These are phyloP conservation scores for Vanacampus margaritifer DNA, from an alignment of 2,113 vertebrate genomes.

Conservation along the genomic window DNA sequence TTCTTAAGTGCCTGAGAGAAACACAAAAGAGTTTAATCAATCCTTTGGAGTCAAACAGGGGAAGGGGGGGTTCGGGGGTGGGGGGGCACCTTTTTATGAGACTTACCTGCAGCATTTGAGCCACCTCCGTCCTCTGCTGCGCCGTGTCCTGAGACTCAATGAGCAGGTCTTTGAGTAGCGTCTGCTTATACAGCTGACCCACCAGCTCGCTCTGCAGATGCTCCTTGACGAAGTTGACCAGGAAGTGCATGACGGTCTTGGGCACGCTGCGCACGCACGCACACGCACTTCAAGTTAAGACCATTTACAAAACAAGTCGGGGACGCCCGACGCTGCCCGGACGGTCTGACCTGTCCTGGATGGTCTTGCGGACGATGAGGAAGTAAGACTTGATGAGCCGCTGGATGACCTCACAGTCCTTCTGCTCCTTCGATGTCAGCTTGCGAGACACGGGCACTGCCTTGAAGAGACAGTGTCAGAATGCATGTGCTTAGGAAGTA, in stretches of 20 bases:
- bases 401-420: constrained; percentile 82
- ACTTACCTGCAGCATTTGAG: constrained; percentile 78
- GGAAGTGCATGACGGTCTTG: constrained; percentile 83
- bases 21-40: constrained; percentile 10
- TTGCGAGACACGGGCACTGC: constrained; percentile 70
- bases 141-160: constrained; percentile 81
- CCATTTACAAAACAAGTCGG: neutral
- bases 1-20: constrained; percentile 73
- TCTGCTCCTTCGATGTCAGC: constrained; percentile 74
- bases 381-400: constrained; percentile 81
- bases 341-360: constrained; percentile 77
- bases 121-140: constrained; percentile 76
- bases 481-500: too few relatives aligned
- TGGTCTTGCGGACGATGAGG: constrained; percentile 82
- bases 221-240: constrained; percentile 82
- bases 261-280: constrained; percentile 71
- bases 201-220: constrained; percentile 82
- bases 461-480: constrained; percentile 47
- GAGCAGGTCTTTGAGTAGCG: constrained; percentile 74
- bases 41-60: neutral
- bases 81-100: constrained; percentile 7
- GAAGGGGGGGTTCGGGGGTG: too few relatives aligned
- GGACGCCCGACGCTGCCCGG: neutral
- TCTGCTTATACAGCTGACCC: constrained; percentile 77
- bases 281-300: neutral